Conservation (phyloP, 2,888 invertebrate genomes). For the Meteorus colon region DNA sequence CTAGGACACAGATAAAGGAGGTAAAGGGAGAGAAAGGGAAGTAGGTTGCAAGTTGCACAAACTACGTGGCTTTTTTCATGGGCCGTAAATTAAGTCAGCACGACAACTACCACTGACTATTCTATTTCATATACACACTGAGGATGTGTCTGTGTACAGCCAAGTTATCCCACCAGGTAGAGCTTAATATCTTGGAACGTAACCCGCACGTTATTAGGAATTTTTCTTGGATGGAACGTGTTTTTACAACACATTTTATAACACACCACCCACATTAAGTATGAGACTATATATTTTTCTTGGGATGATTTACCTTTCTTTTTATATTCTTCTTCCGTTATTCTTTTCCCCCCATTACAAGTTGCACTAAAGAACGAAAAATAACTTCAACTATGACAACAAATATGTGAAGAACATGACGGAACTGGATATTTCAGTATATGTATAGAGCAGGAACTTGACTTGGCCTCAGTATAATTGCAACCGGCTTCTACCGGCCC, state of each 20-base stretch:
- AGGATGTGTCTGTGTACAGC: constrained; percentile 3
- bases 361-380: background rate
- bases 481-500: background rate
- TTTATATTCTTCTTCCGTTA: background rate
- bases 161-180: background rate
- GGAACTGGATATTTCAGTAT: background rate
- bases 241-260: background rate
- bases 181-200: constrained; percentile 15
- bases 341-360: background rate
- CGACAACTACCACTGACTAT: constrained; percentile 6
- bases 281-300: background rate
- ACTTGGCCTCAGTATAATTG: constrained; percentile 23
- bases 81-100: constrained; percentile 13
- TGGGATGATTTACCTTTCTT: background rate
- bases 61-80: constrained; percentile 17
- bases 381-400: background rate
- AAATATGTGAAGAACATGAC: background rate
- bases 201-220: constrained; percentile 16
- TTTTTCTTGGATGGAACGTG: background rate
- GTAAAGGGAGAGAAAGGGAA: background rate
- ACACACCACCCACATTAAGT: background rate
- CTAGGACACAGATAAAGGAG: background rate
- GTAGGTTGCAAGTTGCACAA: background rate
- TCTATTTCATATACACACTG: background rate
- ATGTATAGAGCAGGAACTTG: background rate